A percentile compares a stretch with the other conserved stretches of the same genome.
Conservation (phyloP, 2,113 vertebrate species). For the Meriones unguiculatus region DNA sequence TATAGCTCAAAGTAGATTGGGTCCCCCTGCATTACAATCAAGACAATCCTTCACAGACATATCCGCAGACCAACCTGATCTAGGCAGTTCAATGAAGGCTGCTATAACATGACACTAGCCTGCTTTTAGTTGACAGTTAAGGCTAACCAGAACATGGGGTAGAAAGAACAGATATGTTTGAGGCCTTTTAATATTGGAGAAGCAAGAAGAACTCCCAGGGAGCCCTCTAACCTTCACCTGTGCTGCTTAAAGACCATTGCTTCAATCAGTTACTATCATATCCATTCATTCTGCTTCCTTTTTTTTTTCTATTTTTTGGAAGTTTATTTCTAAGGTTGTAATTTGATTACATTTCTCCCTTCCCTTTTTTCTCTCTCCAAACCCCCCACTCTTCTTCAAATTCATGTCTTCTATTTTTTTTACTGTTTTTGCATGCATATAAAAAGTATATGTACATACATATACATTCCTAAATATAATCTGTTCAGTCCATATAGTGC, state of each 20-base stretch:
- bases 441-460: background rate
- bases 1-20: background rate
- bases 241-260: background rate
- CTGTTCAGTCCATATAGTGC: background rate
- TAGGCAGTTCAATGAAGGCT: background rate
- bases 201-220: background rate
- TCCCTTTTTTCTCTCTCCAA: background rate
- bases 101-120: background rate
- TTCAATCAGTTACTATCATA: background rate
- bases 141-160: background rate
- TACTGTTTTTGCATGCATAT: background rate
- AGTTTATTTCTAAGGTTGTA: background rate
- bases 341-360: background rate
- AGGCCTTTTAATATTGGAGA: background rate
- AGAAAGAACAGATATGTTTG: background rate
- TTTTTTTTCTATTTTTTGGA: background rate
- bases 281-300: background rate
- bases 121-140: background rate
- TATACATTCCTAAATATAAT: background rate
- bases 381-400: background rate
- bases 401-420: background rate
- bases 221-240: background rate
- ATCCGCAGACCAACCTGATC: background rate
- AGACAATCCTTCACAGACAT: background rate
- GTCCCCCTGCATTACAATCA: background rate